phyloP scores from a whole-genome alignment of 2,797 vertebrate species.

The Adrianichthys oophorus region DNA sequence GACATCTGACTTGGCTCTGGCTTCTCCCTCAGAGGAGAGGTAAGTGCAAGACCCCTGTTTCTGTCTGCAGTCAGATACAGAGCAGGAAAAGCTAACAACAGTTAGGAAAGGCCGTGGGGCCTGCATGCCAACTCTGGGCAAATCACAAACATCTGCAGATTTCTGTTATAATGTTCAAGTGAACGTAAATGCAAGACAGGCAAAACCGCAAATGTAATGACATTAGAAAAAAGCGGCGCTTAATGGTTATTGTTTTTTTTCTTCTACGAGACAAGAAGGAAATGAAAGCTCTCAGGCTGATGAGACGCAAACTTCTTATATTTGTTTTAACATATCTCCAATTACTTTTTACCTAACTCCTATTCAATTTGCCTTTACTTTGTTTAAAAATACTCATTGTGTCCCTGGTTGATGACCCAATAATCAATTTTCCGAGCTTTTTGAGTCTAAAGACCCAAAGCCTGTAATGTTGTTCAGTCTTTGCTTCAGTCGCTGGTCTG shows the following conservation, averaged over 20 bases:
- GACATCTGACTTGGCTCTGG: constrained; percentile 58
- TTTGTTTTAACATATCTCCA: not conserved
- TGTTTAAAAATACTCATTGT: too few species aligned
- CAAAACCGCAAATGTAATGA: not conserved
- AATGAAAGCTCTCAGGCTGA: constrained; percentile 5
- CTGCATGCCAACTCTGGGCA: constrained; percentile 20
- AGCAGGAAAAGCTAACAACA: constrained; percentile 37
- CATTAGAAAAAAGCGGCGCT: constrained; percentile 4
- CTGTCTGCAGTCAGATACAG: constrained; percentile 36
- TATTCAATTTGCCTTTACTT: too few species aligned
- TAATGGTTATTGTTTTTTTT: constrained; percentile 11
- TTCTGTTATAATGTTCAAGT: constrained; percentile 9
- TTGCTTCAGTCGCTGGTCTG: constrained; percentile 27
- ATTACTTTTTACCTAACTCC: too few species aligned
- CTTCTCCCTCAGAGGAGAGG: constrained; percentile 33
- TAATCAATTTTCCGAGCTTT: too few species aligned
- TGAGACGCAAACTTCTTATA: constrained; percentile 19
- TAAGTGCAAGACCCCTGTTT: constrained; percentile 25
- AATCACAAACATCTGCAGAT: constrained; percentile 28
- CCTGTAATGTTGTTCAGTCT: constrained; percentile 14
- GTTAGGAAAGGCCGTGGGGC: constrained; percentile 20
- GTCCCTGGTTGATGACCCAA: too few species aligned
- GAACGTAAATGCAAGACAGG: not conserved
- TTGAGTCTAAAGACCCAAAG: too few species aligned
- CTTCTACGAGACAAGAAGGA: not conserved